Conservation (phyloP, 2,888 invertebrate genomes). For the Podotricha telesiphe region DNA sequence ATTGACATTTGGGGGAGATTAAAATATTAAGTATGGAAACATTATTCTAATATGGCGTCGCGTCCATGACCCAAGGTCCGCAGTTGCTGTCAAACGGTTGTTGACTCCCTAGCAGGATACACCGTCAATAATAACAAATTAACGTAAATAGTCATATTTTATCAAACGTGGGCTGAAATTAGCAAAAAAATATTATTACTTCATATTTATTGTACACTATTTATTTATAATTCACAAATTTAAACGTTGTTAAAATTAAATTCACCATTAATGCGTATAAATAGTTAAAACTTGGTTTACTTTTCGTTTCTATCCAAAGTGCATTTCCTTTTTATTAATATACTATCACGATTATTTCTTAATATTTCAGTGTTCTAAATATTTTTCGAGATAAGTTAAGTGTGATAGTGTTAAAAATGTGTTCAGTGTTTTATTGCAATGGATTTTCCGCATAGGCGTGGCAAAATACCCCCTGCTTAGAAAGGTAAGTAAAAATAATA, state of each 20-base stretch:
- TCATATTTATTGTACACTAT: neutral
- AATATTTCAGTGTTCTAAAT: slow-evolving; percentile 22
- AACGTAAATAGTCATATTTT: slow-evolving; percentile 44
- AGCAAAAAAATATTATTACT: slow-evolving; percentile 15
- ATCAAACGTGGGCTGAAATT: slow-evolving; percentile 25
- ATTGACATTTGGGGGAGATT: slow-evolving; percentile 15
- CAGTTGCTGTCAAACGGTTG: slow-evolving; percentile 74
- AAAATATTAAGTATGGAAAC: slow-evolving; percentile 44
- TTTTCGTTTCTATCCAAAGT: slow-evolving; percentile 42
- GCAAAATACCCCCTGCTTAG: slow-evolving; percentile 56
- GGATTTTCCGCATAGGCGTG: slow-evolving; percentile 53
- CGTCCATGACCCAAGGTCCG: slow-evolving; percentile 48
- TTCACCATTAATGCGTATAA: slow-evolving; percentile 28
- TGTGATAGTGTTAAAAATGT: slow-evolving; percentile 42
- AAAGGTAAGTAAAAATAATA: slow-evolving; percentile 58
- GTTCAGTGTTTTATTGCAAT: slow-evolving; percentile 45
- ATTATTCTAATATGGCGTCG: slow-evolving; percentile 57
- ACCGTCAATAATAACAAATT: slow-evolving; percentile 47
- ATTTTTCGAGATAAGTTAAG: slow-evolving; percentile 20
- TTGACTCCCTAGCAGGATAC: slow-evolving; percentile 58
- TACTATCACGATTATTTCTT: slow-evolving; percentile 23
- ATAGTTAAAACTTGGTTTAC: slow-evolving; percentile 39
- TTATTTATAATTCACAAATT: slow-evolving; percentile 19
- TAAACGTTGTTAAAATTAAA: slow-evolving; percentile 23
- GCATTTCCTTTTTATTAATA: slow-evolving; percentile 34